Base-by-base conservation (phyloP, 2,888 invertebrate genomes). In the Eutolmus rufibarbis region DNA sequence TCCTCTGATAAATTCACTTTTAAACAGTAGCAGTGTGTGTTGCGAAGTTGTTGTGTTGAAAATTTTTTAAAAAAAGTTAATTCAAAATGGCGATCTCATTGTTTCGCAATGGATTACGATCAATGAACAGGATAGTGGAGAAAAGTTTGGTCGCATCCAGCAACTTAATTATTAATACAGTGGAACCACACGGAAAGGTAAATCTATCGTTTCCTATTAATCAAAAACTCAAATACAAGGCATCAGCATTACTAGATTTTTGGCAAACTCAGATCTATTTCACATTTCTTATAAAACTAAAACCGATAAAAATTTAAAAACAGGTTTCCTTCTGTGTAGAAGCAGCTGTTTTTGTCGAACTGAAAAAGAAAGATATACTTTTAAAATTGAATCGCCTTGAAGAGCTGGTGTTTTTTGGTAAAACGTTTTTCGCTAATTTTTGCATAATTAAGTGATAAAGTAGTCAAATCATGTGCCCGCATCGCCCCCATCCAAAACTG, bases 41-140 rank as follows among this genome's bases (percentile, higher is more conserved):
- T 79, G 28, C 16, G 7, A 23, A 56, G 28, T 51, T 79, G 66
- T 46, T 16, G 79, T 79, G 51, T 51, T 28, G 51, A 28, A 28
- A 78, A 46, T 5, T 78, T 43, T 78, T n/a, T n/a, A n/a, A 78
- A n/a, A 43, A 19, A 5, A 34, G 34, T 23, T 66, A 28, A 23
- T 14, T 16, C 51, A 81, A 81, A 78, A 86, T 86, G 86, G 78
- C 78, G 40, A 78, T 78, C 19, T 40, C 86, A 31, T 86, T 78
- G 78, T 37, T 78, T 77, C 86, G 78, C 28, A 78, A 57, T 78
- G 86, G 86, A 78, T 56, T 86, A 66, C 34, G 77, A 28, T 14
- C 86, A 16, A 37, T 57, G 2, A 86, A 78, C 31, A 86, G 37
- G 66, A 78, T 86, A 19, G 8, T 86, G n/a, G 86, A 86, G 23